Evolutionary conservation across 2,888 invertebrate genomes (phyloP), one percentile per base, ranked within the genome.

Genomic region (Atrina japonica): DNA sequence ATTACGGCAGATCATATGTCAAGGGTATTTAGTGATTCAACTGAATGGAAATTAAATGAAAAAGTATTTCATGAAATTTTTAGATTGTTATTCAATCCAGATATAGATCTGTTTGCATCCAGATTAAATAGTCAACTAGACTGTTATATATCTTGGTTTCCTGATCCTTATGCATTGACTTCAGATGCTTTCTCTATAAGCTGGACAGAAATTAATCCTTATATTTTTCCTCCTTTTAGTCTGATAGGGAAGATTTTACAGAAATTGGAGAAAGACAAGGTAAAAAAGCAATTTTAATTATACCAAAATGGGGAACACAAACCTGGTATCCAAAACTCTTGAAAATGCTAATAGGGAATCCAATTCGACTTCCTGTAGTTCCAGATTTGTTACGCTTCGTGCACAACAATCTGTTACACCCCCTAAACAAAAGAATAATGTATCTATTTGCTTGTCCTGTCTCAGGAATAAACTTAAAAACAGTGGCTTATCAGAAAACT

Each of bases 211-310:
- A 61, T 45, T 61, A n/a, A 47, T 25, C 16, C 70, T 21, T 71
- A 68, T 66, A 27, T 69, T 30, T 71, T 75, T 59, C 69, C 72
- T 27, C 69, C 75, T 55, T 68, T 75, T 43, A 30, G 30, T 49
- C 53, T 72, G 30, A 60, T 75, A 49, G 59, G 45, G 16, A 61
- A 41, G 30, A 27, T 65, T 25, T 14, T 75, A 14, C 65, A 66
- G 29, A 69, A 75, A 43, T 16, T 72, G 6, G 53, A 71, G 35
- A 30, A 65, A 18, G 71, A 72, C 49, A 52, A 59, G 35, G 71
- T 66, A 16, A 56, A 52, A 14, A 55, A 59, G 61, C 53, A 5
- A 56, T 73, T 53, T 25, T 74, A 6, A 56, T 68, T 9, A 21
- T 58, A 14, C 75, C 75, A 18, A 55, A 58, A 16, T 71, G 75